Evolutionary conservation across 2,797 vertebrate species (phyloP), one percentile per base, ranked within the genome.

Genomic region (Menidia menidia): DNA sequence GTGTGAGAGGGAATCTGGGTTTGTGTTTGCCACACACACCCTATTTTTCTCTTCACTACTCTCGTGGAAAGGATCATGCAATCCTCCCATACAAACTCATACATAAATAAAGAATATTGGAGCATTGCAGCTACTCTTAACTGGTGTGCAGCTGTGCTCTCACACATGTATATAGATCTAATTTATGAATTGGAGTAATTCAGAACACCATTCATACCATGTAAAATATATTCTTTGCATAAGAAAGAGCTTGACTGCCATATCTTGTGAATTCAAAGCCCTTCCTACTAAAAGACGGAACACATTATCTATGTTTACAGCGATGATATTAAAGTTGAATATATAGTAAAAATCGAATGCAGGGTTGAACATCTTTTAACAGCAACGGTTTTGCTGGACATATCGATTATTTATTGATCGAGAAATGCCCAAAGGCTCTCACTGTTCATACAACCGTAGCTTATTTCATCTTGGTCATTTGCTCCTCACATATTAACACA

Each of bases 1-100:
- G 48, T 54, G 35, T 12, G 63, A n/a, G 63, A 62, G 57, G 60
- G 66, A n/a, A 60, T 64, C 35, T 71, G 43, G 43, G 53, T 63
- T 41, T 59, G 31, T 66, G 58, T 60, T n/a, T 25, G 3, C 14
- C 71, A 65, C 64, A 81, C 70, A 86, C 45, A 54, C 31, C 73
- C 81, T 69, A 87, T 87, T 89, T 90, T 80, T 78, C 83, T 81
- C 87, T 84, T 79, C 75, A 87, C 58, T 72, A 88, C 84, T 77
- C 55, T 71, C 60, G 32, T 86, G 74, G 71, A 78, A 81, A 81
- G 67, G 79, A 77, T 86, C 80, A 83, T 84, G 77, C 64, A 89
- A 83, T 81, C 82, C 67, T 70, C 65, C 71, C 71, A 68, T 73
- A 71, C 82, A 84, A 71, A 74, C 76, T 72, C 83, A 76, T 68